Evolutionary conservation across 1,140 invertebrate species (phyloP).

Genomic region (Drosophila funebris): DNA sequence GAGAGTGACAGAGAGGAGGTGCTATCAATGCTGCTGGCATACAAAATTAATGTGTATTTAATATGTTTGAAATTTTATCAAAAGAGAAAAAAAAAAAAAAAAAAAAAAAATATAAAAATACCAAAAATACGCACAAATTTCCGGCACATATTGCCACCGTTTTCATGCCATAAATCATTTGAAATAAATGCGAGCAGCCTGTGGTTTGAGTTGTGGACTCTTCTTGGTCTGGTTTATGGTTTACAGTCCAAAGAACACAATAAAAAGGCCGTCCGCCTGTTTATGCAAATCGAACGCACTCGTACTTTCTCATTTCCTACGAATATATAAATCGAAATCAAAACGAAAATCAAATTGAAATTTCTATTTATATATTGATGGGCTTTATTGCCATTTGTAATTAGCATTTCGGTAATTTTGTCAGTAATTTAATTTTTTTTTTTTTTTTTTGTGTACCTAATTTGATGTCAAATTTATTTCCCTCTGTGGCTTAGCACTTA

Average conservation of each 20-base stretch:
- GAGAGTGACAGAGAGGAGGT: neutral
- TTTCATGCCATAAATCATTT: constrained; percentile 61
- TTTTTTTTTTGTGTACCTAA: neutral
- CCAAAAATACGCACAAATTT: constrained; percentile 63
- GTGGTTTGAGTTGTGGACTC: constrained; percentile 12
- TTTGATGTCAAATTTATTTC: constrained; percentile 35
- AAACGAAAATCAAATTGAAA: constrained; percentile 30
- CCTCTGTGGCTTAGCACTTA: constrained; percentile 7
- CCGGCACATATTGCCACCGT: constrained; percentile 67
- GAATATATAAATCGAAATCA: constrained; percentile 14
- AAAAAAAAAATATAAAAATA: neutral
- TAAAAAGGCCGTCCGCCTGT: constrained; percentile 39
- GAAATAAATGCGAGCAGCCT: constrained; percentile 5
- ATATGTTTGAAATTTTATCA: constrained; percentile 73
- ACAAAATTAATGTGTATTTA: constrained; percentile 70
- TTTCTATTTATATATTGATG: constrained; percentile 35
- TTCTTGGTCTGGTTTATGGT: constrained; percentile 19
- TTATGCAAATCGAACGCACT: constrained; percentile 65
- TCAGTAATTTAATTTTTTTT: neutral
- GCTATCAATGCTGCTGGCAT: constrained; percentile 32
- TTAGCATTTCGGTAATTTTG: constrained; percentile 44
- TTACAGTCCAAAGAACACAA: constrained; percentile 10
- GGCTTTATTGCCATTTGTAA: constrained; percentile 51
- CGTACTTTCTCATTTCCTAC: constrained; percentile 44
- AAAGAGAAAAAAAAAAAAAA: constrained; percentile 37